Base-by-base conservation (phyloP, 2,113 vertebrate species). In the Nanger granti region DNA sequence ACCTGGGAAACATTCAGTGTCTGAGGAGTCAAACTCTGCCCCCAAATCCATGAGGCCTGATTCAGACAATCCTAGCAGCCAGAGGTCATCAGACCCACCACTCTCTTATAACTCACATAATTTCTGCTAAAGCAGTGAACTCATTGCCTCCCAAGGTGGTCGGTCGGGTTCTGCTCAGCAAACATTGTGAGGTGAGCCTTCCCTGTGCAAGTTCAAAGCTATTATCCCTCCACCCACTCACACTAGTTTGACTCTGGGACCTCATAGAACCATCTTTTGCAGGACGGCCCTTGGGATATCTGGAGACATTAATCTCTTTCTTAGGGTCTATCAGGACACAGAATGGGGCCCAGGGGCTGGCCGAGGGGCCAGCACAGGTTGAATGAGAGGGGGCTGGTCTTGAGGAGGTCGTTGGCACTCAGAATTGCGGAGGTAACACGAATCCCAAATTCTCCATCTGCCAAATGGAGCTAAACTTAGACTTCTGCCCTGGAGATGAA, bases 351-450 rank as follows among this genome's bases (percentile, higher is more conserved):
- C n/a, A 4, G 47, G 7, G n/a, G 44, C 9, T 29, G 2, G 15
- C 37, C 8, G 7, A 44, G 20, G 31, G 17, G 5, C 12, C 44
- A 24, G 44, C 14, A 1, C 1, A 8, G 13, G 37, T 55, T 55
- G 13, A 66, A 29, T 22, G 55, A 88, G 20, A n/a, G 11, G 15
- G 31, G 11, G 1, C 20, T 2, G 10, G 3, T 31, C 12, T 1
- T 4, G 3, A 41, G 34, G 8, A 5, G 7, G 4, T 31, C 1
- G 4, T 3, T 18, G 37, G 59, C 6, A 2, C 4, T 5, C 15
- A 4, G 18, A 13, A 13, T 34, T 17, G n/a, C 44, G 31, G 41
- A 34, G 49, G 37, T 47, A 64, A 41, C 47, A 31, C 0, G 0
- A n/a, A n/a, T 85, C 22, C 62, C 37, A 41, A 8, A 64, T 37